These are phyloP conservation scores for Drosophila kanekoi DNA, from an alignment of 2,888 invertebrate species.

Conservation along the genomic window DNA sequence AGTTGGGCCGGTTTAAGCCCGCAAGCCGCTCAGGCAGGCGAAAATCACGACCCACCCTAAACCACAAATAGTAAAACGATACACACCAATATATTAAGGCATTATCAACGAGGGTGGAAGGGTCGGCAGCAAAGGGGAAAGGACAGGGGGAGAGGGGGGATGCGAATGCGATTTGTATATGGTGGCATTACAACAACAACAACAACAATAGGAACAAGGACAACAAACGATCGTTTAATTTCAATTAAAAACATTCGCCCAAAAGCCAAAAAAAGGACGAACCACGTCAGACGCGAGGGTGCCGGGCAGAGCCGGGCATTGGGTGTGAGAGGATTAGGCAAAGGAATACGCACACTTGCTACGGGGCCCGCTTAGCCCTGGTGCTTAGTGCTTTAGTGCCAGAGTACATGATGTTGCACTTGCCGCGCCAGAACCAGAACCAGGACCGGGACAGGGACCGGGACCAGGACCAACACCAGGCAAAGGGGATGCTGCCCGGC, in stretches of 20 bases:
- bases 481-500: constrained; percentile 53
- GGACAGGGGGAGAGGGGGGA: constrained; percentile 43
- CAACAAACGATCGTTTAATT: constrained; percentile 84
- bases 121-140: constrained; percentile 12
- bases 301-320: background rate
- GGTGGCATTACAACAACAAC: constrained; percentile 71
- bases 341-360: constrained; percentile 81
- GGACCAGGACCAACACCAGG: constrained; percentile 28
- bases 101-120: constrained; percentile 63
- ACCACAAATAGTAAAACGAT: constrained; percentile 81
- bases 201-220: constrained; percentile 51
- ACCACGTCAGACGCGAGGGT: background rate
- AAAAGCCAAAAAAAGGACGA: constrained; percentile 81
- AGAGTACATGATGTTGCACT: constrained; percentile 82
- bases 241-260: constrained; percentile 84
- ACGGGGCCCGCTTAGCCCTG: constrained; percentile 67
- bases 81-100: constrained; percentile 82
- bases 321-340: constrained; percentile 46
- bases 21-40: constrained; percentile 3
- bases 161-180: constrained; percentile 78
- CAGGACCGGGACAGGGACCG: constrained; percentile 34
- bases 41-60: constrained; percentile 84
- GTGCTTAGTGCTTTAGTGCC: constrained; percentile 77
- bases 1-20: constrained; percentile 18
- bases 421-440: constrained; percentile 65